These are phyloP conservation scores for Astur gentilis DNA, from an alignment of 2,113 vertebrate genomes.

Conservation along the genomic window DNA sequence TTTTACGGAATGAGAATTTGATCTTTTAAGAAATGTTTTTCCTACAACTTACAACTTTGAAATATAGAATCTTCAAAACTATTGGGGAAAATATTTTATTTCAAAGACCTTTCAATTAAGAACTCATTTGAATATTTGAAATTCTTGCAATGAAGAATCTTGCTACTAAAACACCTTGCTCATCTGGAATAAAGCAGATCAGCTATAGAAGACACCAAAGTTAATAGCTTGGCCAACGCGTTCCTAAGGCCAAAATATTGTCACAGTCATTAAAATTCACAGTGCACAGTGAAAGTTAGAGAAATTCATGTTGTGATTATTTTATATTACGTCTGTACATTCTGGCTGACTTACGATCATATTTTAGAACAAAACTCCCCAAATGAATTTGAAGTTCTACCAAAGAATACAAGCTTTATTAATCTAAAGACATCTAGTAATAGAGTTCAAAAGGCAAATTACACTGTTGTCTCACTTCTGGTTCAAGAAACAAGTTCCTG, in stretches of 20 bases:
- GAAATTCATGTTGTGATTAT: neutral
- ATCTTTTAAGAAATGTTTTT: neutral
- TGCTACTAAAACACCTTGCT: neutral
- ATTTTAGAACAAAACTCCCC: neutral
- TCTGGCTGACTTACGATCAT: neutral
- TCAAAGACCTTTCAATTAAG: neutral
- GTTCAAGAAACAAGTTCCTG: neutral
- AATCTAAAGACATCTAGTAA: neutral
- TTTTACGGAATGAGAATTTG: neutral
- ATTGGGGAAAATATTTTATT: neutral
- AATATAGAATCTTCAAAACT: neutral
- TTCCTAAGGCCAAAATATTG: neutral
- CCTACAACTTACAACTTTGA: neutral
- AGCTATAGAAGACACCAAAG: neutral
- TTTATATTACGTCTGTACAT: neutral
- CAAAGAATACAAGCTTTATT: neutral
- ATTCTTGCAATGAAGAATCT: neutral
- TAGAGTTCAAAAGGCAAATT: neutral
- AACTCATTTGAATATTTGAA: neutral
- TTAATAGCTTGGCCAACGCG: neutral
- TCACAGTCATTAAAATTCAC: neutral
- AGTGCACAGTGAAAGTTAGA: neutral
- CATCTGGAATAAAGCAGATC: neutral
- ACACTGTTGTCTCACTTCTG: neutral
- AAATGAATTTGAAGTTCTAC: neutral